Base-by-base conservation (phyloP, 2,888 invertebrate genomes). In the Scaptomyza flava region DNA sequence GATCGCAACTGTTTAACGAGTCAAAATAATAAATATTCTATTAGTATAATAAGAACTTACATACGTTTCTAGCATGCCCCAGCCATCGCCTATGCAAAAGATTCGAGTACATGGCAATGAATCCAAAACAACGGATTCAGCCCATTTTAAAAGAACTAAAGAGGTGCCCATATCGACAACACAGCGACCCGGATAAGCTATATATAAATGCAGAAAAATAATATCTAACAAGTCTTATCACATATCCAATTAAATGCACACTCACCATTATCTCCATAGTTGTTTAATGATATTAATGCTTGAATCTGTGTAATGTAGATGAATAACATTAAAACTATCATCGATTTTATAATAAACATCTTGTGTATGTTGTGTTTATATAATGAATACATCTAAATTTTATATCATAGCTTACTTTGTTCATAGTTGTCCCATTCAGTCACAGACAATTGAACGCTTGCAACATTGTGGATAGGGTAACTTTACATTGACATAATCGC, bases 401-500 rank as follows among this genome's bases (percentile, higher is more conserved):
- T 41, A n/a, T 1, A 12, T 9, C 42, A 14, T 20, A 34, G 61
- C 47, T 34, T 66, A 42, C 75, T 73, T 23, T 2, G 14, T 17
- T 17, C 17, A 17, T 17, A 17, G 17, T 17, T 17, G 17, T 17
- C 1, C 17, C 17, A 20, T 20, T 46, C 58, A n/a, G 1, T 7
- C 6, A 48, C 81, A 77, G 6, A 63, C 30, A 6, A 74, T 38
- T 3, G 2, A 14, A 3, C 74, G 69, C 8, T 60, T 38, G 52
- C 87, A 84, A 51, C 83, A 84, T 1, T 58, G 48, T 1, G 85
- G 87, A 73, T 82, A 85, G 5, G 72, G 51, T 14, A 53, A 27
- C 2, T 61, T n/a, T 0, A 9, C 9, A 14, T 74, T n/a, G 2
- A 54, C 4, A 12, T 50, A 70, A 6, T 27, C 34, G 0, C 64